phyloP scores from a whole-genome alignment of 2,113 vertebrate genomes.

The Callospermophilus lateralis region DNA sequence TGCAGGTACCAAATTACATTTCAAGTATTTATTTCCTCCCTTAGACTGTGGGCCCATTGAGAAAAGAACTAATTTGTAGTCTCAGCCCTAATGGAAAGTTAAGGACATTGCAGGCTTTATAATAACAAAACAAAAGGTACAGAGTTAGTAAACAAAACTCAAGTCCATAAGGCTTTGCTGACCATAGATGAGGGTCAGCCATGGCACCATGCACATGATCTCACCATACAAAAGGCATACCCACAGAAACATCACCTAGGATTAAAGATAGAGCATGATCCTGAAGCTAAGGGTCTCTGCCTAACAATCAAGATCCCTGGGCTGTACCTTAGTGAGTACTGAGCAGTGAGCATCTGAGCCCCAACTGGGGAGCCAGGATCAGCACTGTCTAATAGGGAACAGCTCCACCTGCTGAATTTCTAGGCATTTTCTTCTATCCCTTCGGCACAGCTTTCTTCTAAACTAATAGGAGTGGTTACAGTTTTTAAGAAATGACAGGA shows the following conservation, averaged over 20 bases:
- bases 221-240: not conserved
- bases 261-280: not conserved
- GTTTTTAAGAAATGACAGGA: constrained; percentile 24
- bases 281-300: not conserved
- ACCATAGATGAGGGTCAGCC: not conserved
- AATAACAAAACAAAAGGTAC: not conserved
- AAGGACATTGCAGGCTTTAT: not conserved
- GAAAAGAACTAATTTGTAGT: not conserved
- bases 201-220: not conserved
- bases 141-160: not conserved
- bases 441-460: not conserved
- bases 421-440: not conserved
- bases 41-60: not conserved
- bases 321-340: not conserved
- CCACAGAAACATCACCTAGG: not conserved
- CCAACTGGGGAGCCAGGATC: not conserved
- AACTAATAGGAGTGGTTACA: not conserved
- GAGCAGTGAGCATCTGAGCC: not conserved
- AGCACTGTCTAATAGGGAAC: constrained; percentile 48
- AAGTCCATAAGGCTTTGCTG: not conserved
- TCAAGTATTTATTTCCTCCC: not conserved
- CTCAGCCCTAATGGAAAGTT: not conserved
- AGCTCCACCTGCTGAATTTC: constrained; percentile 77
- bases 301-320: not conserved
- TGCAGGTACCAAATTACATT: not conserved